Conservation (phyloP, 37 sponge, comb jelly and placozoan genomes). For the Halichondria panicea region DNA sequence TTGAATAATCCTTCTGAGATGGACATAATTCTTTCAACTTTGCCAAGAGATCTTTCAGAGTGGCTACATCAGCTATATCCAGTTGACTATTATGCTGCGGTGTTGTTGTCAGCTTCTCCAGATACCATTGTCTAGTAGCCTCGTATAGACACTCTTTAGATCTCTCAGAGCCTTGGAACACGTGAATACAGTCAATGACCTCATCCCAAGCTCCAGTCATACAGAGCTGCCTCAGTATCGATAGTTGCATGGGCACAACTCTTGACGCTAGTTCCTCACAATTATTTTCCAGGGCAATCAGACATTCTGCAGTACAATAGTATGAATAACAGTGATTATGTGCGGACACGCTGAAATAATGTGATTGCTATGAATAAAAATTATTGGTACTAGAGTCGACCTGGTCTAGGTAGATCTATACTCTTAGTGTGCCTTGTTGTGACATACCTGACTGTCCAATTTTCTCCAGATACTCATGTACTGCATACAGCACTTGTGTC, state of each 20-base stretch:
- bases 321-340: too few relatives aligned
- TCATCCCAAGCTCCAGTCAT: conserved; percentile 75
- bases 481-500: too few relatives aligned
- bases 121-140: conserved; percentile 48
- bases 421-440: too few relatives aligned
- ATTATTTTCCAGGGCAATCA: conserved; percentile 31
- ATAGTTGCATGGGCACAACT: conserved; percentile 40
- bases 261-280: background rate
- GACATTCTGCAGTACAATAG: too few relatives aligned
- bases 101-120: conserved; percentile 21
- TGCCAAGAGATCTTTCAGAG: background rate
- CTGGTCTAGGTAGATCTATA: too few relatives aligned
- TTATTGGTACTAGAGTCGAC: too few relatives aligned
- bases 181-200: conserved; percentile 45
- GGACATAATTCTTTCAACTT: conserved; percentile 33
- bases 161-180: conserved; percentile 12
- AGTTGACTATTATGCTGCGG: background rate
- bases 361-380: too few relatives aligned
- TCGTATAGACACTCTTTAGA: conserved; percentile 9
- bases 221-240: conserved; percentile 65
- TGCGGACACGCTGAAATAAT: too few relatives aligned
- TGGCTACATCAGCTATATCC: background rate
- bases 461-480: conserved; percentile 49
- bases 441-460: conserved; percentile 40
- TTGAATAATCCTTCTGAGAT: conserved; percentile 8